Conservation (phyloP, 2,113 vertebrate species). For the Perccottus glenii region DNA sequence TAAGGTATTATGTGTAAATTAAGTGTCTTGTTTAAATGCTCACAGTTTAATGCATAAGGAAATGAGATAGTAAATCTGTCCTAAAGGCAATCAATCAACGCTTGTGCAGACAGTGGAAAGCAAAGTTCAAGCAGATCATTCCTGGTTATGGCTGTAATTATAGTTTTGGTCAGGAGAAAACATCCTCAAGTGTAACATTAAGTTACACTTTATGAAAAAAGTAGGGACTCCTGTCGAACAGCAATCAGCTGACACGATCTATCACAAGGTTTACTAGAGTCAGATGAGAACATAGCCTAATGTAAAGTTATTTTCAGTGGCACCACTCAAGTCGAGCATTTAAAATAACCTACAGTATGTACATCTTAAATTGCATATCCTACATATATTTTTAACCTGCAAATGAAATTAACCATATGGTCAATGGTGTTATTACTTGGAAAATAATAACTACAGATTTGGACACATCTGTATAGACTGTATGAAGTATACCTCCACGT, state of each 20-base stretch:
- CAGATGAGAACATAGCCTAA: slow-evolving; percentile 9
- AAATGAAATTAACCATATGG: slow-evolving; percentile 21
- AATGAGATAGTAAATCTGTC: background rate
- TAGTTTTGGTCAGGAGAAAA: slow-evolving; percentile 19
- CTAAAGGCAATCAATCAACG: background rate
- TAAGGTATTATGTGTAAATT: slow-evolving; percentile 33
- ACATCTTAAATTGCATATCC: slow-evolving; percentile 32
- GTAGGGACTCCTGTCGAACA: slow-evolving; percentile 39
- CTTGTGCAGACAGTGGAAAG: background rate
- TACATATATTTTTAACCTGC: slow-evolving; percentile 42
- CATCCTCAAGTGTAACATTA: slow-evolving; percentile 32
- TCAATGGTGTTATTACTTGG: background rate
- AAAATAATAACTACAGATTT: background rate
- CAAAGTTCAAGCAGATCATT: slow-evolving; percentile 10
- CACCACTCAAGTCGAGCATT: slow-evolving; percentile 8
- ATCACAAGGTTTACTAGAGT: slow-evolving; percentile 5
- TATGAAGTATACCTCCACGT: background rate
- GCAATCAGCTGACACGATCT: slow-evolving; percentile 60
- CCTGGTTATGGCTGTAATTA: slow-evolving; percentile 13
- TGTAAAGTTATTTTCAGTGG: slow-evolving; percentile 33
- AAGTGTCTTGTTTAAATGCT: slow-evolving; percentile 9
- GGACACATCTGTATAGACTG: background rate
- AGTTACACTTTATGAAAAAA: slow-evolving; percentile 39
- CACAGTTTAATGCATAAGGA: background rate
- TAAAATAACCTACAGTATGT: slow-evolving; percentile 36